Base-by-base conservation (phyloP, 2,113 vertebrate species). In the Datnioides undecimradiatus region DNA sequence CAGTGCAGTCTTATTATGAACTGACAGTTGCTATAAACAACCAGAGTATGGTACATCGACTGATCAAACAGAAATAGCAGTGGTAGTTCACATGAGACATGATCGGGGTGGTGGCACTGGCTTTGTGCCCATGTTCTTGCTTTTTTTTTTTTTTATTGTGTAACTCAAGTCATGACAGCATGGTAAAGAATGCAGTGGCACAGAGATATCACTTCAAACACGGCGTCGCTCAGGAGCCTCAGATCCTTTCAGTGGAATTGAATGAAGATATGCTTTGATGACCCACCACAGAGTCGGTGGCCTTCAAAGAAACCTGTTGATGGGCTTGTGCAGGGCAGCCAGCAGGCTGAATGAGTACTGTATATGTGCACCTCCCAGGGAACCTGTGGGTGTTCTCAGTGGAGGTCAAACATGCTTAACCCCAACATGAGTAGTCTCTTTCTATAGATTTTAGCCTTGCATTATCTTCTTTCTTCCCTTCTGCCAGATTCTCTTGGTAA, bases 191-290 rank as follows among this genome's bases (percentile, higher is more conserved):
- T 91, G 88, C 86, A 76, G 80, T 69, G 87, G 71, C 84, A 82
- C 71, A 83, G 86, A 90, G 90, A 91, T 95, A 94, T 94, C 92
- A 92, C 92, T 94, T 94, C 91, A 94, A 93, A 92, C 90, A 76
- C 73, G n/a, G 55, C 68, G 75, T 88, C 70, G 85, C 69, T 87
- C 83, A 73, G 79, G 67, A 88, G 73, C 79, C 84, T 90, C 75
- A 86, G 86, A 93, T 92, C 89, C 80, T 84, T 90, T 90, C 82
- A 86, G 65, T 79, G 77, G 83, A 84, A 65, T 73, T 83, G 85
- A 90, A 84, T 87, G 84, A 83, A 93, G 91, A 92, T 93, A 84
- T 88, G 90, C 87, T 93, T 91, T 93, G 91, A 93, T 93, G 87
- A 79, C 87, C 92, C 90, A 93, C 91, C 92, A 64, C 91, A 80